These are phyloP conservation scores for Aradophagus sp. DNA, from an alignment of 1,140 invertebrate species.

Conservation along the genomic window DNA sequence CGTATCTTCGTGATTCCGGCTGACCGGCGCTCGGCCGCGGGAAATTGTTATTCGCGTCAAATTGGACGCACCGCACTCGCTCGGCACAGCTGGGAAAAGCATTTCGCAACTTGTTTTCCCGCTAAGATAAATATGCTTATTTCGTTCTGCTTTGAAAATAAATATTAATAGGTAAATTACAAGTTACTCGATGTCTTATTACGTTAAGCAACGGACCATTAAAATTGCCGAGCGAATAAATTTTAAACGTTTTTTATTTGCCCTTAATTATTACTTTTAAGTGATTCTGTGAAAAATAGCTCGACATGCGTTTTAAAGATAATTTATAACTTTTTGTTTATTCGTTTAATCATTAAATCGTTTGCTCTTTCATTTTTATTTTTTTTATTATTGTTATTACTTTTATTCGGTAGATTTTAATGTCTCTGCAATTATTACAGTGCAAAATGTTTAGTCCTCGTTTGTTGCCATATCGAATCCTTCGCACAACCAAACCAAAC, in stretches of 20 bases:
- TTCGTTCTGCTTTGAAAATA: slow-evolving; percentile 38
- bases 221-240: slow-evolving; percentile 9
- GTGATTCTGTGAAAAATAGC: not conserved
- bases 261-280: slow-evolving; percentile 20
- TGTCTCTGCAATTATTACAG: too few species aligned
- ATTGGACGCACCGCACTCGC: slow-evolving; percentile 4
- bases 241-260: too few species aligned
- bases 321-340: too few species aligned
- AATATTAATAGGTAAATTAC: slow-evolving; percentile 33
- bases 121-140: slow-evolving; percentile 36
- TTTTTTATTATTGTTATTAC: too few species aligned
- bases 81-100: slow-evolving; percentile 14
- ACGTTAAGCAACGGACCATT: slow-evolving; percentile 6
- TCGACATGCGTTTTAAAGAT: too few species aligned
- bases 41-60: slow-evolving; percentile 12
- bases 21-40: not conserved
- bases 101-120: slow-evolving; percentile 40
- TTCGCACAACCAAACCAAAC: too few species aligned
- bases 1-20: slow-evolving; percentile 12
- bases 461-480: too few species aligned
- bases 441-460: too few species aligned
- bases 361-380: too few species aligned
- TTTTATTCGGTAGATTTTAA: too few species aligned
- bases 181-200: slow-evolving; percentile 23
- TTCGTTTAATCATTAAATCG: too few species aligned